phyloP scores from a whole-genome alignment of 2,888 invertebrate genomes.

The Synergus itoensis region DNA sequence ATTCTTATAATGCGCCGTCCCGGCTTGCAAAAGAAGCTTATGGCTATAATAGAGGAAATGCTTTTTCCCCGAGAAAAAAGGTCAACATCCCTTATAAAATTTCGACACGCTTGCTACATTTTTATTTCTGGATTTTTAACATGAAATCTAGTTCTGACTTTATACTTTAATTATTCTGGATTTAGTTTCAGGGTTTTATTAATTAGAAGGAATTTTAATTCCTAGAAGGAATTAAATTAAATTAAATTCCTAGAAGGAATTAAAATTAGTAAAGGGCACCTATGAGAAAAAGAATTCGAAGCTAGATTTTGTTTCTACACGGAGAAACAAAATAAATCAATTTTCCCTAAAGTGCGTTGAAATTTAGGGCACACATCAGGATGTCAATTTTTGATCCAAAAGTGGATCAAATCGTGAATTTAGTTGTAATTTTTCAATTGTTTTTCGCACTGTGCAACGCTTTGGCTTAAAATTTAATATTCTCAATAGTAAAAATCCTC shows the following conservation, averaged over 20 bases:
- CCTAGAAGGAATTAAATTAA: too few relatives aligned
- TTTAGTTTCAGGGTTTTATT: not conserved
- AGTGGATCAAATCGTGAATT: too few relatives aligned
- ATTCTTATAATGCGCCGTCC: slow-evolving; percentile 53
- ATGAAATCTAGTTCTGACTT: not conserved
- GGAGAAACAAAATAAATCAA: too few relatives aligned
- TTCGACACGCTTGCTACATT: not conserved
- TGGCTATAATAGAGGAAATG: slow-evolving; percentile 21
- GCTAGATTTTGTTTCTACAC: not conserved
- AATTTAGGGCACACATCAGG: too few relatives aligned
- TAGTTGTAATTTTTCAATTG: too few relatives aligned
- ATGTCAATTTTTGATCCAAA: too few relatives aligned
- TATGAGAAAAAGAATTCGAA: not conserved
- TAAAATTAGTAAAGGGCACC: not conserved
- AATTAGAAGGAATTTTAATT: not conserved
- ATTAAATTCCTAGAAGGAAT: too few relatives aligned
- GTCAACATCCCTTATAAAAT: slow-evolving; percentile 14
- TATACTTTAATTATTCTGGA: not conserved
- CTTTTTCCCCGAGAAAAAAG: not conserved
- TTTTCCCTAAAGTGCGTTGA: too few relatives aligned
- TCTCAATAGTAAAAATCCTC: too few relatives aligned
- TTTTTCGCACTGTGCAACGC: too few relatives aligned
- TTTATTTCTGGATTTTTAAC: not conserved
- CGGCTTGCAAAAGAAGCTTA: slow-evolving; percentile 29
- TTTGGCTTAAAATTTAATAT: too few relatives aligned